Base-by-base conservation (phyloP, 2,888 invertebrate species). In the Acheta domesticus region DNA sequence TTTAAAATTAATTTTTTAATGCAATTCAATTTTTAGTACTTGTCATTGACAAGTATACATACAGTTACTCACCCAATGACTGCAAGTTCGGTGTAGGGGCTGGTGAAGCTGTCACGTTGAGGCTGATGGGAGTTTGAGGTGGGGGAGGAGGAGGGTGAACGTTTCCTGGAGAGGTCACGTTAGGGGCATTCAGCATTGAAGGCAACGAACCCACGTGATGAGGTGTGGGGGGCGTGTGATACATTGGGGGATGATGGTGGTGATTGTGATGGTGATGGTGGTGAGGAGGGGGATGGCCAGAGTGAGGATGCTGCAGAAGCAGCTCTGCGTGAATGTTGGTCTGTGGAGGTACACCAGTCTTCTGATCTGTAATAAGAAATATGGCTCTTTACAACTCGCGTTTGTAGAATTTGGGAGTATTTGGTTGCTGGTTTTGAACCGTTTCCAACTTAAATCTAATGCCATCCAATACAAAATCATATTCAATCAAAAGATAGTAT, bases 311-410 rank as follows among this genome's bases (percentile, higher is more conserved):
- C 74, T 74, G 74, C 19, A 36, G 23, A 21, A 87, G 82, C 3
- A 87, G 84, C 81, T 86, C 86, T 50, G 86, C 86, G 80, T 86
- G 86, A 48, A 86, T 80, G 73, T 85, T 80, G 21, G 79, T 74
- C 20, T 49, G 74, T 8, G 36, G 48, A 20, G 77, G 85, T 82
- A 84, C 85, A 82, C 77, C 81, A 73, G 79, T 75, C 75, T 82
- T 82, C 80, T 81, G 83, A 82, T 83, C 83, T 84, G 77, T 48
- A 49, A 75, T 2, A 16, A 36, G 23, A 23, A 73, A 49, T 76
- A 49, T 49, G 20, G 48, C 12, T 2, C 21, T 21, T 36, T 8
- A 36, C 36, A 36, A 8, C 8, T 36, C 8, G 36, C 36, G 1
- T 36, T 36, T 36, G 36, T 36, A 36, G 36, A 36, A 36, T 36